Percentiles rank a stretch among this genome's conserved stretches.
Conservation (phyloP, 2,888 invertebrate species). For the Drosophila pseudotalamancana region DNA sequence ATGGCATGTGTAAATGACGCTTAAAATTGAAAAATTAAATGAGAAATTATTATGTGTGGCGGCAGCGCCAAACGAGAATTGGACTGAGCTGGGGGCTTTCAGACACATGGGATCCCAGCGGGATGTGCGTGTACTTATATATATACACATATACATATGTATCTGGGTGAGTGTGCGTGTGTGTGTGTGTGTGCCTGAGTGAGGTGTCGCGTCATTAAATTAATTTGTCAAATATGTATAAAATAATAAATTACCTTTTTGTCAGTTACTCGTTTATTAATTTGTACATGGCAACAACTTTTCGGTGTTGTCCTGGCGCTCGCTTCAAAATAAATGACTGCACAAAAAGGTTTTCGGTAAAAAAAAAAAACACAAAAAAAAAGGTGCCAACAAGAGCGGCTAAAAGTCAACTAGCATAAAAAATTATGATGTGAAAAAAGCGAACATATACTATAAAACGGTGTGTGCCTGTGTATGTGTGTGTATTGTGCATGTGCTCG, state of each 20-base stretch:
- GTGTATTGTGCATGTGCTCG: neutral
- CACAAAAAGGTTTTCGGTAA: constrained; percentile 48
- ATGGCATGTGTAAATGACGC: constrained; percentile 82
- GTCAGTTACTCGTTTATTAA: constrained; percentile 81
- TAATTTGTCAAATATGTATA: constrained; percentile 83
- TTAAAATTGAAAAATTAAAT: constrained; percentile 81
- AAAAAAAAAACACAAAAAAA: constrained; percentile 4
- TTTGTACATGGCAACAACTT: constrained; percentile 80
- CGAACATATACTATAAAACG: constrained; percentile 48
- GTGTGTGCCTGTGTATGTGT: neutral
- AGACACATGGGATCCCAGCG: constrained; percentile 34
- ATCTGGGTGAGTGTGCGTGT: constrained; percentile 28
- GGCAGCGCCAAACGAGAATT: constrained; percentile 51
- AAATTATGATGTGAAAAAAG: constrained; percentile 78
- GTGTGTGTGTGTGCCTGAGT: constrained; percentile 28
- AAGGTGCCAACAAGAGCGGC: constrained; percentile 59
- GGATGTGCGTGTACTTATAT: constrained; percentile 16
- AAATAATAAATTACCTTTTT: constrained; percentile 82
- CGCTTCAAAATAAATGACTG: constrained; percentile 60
- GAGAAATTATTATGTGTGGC: constrained; percentile 81
- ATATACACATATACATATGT: neutral
- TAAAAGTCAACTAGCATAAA: constrained; percentile 79
- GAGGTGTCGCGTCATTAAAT: constrained; percentile 79
- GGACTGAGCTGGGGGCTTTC: constrained; percentile 25
- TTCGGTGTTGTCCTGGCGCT: constrained; percentile 57